phyloP scores from a whole-genome alignment of 2,888 invertebrate genomes.

The Rhamphomyia laevipes region DNA sequence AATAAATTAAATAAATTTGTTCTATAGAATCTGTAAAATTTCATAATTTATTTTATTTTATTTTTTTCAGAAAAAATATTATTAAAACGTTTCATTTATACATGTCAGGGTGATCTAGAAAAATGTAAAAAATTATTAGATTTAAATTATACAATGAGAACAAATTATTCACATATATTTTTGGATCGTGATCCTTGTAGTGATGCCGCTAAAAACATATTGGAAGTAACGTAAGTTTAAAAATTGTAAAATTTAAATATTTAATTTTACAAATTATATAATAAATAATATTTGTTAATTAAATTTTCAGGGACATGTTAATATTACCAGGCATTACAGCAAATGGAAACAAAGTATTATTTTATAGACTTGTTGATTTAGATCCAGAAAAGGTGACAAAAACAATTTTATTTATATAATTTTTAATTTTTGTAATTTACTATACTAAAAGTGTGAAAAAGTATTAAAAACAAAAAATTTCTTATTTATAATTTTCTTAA shows the following conservation, averaged over 20 bases:
- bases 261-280: too few relatives aligned
- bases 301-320: slow-evolving; percentile 50
- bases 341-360: slow-evolving; percentile 53
- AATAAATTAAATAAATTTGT: not conserved
- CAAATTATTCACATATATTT: slow-evolving; percentile 44
- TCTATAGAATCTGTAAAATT: not conserved
- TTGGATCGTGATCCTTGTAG: slow-evolving; percentile 40
- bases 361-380: slow-evolving; percentile 50
- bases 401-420: too few relatives aligned
- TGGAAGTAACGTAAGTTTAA: slow-evolving; percentile 30
- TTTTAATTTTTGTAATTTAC: not conserved
- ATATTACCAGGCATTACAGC: slow-evolving; percentile 54
- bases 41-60: slow-evolving; percentile 4
- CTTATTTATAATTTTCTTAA: too few relatives aligned
- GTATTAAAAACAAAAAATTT: not conserved
- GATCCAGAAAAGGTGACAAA: slow-evolving; percentile 43
- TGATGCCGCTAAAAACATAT: slow-evolving; percentile 25
- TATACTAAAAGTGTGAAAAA: not conserved
- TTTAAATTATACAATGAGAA: slow-evolving; percentile 39
- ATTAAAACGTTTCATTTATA: slow-evolving; percentile 27
- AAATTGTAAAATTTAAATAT: not conserved
- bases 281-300: not conserved
- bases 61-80: slow-evolving; percentile 24
- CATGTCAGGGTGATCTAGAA: slow-evolving; percentile 25
- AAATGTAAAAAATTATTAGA: slow-evolving; percentile 29